These are phyloP conservation scores for Zaprionus gabonicus DNA, from an alignment of 1,140 invertebrate genomes.

Conservation along the genomic window DNA sequence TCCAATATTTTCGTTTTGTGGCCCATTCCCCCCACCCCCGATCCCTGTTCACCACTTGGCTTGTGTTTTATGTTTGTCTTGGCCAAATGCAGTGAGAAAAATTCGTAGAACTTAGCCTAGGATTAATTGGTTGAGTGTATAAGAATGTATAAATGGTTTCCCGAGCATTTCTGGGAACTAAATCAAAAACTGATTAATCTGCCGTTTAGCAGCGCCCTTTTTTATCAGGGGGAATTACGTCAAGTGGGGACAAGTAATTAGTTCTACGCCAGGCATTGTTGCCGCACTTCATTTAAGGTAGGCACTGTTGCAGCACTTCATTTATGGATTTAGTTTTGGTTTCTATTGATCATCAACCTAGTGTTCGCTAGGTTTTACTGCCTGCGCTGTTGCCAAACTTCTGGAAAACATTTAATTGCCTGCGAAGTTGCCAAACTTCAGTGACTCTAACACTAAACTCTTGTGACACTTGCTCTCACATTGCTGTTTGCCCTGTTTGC, in stretches of 20 bases:
- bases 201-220: conserved; percentile 35
- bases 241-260: conserved; percentile 36
- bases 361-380: too few species aligned
- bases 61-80: conserved; percentile 36
- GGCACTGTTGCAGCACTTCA: conserved; percentile 24
- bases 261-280: conserved; percentile 21
- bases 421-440: conserved; percentile 33
- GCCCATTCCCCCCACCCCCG: conserved; percentile 10
- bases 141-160: conserved; percentile 44
- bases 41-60: neutral
- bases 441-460: conserved; percentile 9
- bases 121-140: conserved; percentile 73
- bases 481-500: conserved; percentile 1
- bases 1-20: conserved; percentile 54
- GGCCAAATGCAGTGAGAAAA: conserved; percentile 69
- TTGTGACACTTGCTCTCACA: conserved; percentile 42
- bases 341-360: too few species aligned
- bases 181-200: conserved; percentile 76
- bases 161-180: conserved; percentile 55
- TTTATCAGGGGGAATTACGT: conserved; percentile 18
- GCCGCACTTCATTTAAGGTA: conserved; percentile 36
- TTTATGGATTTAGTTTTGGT: too few species aligned
- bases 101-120: conserved; percentile 76
- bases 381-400: conserved; percentile 26
- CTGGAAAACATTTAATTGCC: conserved; percentile 9